Conservation (phyloP, 1,140 invertebrate genomes). For the Drosophila sucinea region DNA sequence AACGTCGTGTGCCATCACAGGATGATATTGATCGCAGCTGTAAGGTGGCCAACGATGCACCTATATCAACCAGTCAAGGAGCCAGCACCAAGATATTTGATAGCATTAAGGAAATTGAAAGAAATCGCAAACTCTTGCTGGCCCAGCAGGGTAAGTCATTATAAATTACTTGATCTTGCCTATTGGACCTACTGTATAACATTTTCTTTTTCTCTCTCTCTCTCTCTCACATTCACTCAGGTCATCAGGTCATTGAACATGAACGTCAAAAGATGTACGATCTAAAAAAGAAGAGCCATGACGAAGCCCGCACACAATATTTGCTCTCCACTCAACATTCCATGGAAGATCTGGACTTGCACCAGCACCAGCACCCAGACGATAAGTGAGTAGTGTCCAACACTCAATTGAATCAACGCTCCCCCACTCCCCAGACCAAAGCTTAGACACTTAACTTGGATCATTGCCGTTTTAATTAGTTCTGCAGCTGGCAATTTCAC, state of each 20-base stretch:
- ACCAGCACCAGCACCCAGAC: constrained; percentile 20
- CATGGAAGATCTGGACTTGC: constrained; percentile 28
- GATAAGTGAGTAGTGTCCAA: constrained; percentile 59
- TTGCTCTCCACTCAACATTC: constrained; percentile 64
- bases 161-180: not conserved
- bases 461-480: constrained; percentile 53
- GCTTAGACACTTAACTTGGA: not conserved
- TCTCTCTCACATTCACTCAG: constrained; percentile 83
- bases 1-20: constrained; percentile 87
- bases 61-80: constrained; percentile 86
- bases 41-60: constrained; percentile 91
- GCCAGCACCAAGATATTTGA: constrained; percentile 92
- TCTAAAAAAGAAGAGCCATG: constrained; percentile 92
- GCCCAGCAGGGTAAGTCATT: constrained; percentile 91
- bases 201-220: not conserved
- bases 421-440: not conserved
- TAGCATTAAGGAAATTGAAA: constrained; percentile 94
- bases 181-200: not conserved
- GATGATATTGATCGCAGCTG: constrained; percentile 94
- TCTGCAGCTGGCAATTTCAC: constrained; percentile 49
- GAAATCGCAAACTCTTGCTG: constrained; percentile 92
- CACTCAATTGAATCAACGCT: constrained; percentile 50
- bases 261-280: constrained; percentile 93
- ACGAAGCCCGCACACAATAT: constrained; percentile 88
- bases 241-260: constrained; percentile 95